Conservation (phyloP, 1,140 invertebrate genomes). For the Drosophila melanica region DNA sequence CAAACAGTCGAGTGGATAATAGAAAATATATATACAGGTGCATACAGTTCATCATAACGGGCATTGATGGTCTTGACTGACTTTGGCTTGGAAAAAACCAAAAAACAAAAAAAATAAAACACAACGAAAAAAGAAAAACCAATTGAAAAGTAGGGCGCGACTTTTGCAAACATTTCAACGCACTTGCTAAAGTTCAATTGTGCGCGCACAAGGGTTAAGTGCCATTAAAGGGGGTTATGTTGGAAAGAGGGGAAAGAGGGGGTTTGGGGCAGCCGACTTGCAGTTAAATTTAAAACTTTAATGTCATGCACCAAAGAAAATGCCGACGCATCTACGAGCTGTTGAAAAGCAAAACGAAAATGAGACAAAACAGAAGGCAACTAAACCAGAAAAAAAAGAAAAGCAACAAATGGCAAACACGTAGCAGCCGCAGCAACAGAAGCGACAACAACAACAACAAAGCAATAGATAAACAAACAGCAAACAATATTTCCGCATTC, state of each 20-base stretch:
- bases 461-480: slow-evolving; percentile 41
- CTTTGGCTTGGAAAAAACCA: neutral
- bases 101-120: neutral
- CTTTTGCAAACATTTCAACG: slow-evolving; percentile 52
- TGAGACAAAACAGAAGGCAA: slow-evolving; percentile 25
- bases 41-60: neutral
- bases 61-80: neutral
- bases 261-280: neutral
- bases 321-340: slow-evolving; percentile 60
- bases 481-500: slow-evolving; percentile 77
- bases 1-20: neutral
- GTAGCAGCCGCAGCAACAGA: slow-evolving; percentile 43
- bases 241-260: neutral
- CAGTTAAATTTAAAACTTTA: slow-evolving; percentile 80
- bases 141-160: slow-evolving; percentile 58
- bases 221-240: slow-evolving; percentile 29
- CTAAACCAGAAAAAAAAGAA: slow-evolving; percentile 29
- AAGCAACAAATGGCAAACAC: slow-evolving; percentile 45
- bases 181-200: slow-evolving; percentile 71
- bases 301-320: slow-evolving; percentile 75
- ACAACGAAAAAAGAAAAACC: neutral
- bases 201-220: slow-evolving; percentile 54
- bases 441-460: slow-evolving; percentile 31
- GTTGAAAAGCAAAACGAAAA: slow-evolving; percentile 42
- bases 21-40: neutral